These are phyloP conservation scores for Phoenicopterus ruber DNA, from an alignment of 2,113 vertebrate species.

Conservation along the genomic window DNA sequence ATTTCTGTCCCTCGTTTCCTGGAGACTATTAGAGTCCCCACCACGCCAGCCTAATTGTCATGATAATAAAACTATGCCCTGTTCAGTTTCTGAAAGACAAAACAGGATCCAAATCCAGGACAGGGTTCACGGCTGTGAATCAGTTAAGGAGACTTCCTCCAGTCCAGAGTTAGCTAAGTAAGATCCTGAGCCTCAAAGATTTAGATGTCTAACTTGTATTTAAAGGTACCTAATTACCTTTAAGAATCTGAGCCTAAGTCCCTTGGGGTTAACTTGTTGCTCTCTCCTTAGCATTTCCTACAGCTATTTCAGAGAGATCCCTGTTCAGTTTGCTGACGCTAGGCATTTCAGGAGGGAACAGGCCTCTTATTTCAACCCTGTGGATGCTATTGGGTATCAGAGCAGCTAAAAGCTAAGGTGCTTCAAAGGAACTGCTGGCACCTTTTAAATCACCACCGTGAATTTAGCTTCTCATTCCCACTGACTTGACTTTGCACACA, in stretches of 20 bases:
- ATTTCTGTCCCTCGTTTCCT: neutral
- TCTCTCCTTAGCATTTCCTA: neutral
- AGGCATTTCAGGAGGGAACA: neutral
- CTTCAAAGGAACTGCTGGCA: neutral
- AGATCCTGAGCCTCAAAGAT: conserved; percentile 43
- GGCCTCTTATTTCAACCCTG: neutral
- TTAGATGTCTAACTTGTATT: conserved; percentile 61
- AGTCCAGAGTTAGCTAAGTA: conserved; percentile 26
- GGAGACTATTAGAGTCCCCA: neutral
- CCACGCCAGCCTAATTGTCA: accelerated
- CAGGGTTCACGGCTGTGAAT: neutral
- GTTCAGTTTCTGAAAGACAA: neutral
- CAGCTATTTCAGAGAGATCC: neutral
- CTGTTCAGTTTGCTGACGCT: neutral
- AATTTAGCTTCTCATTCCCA: neutral
- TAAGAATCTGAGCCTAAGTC: conserved; percentile 46
- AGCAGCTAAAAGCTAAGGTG: neutral
- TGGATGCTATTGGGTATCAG: neutral
- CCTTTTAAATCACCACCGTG: neutral
- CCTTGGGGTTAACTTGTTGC: conserved; percentile 18
- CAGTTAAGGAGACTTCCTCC: conserved; percentile 25
- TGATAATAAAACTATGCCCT: neutral
- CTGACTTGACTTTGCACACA: neutral
- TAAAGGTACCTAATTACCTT: conserved; percentile 55
- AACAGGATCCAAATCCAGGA: neutral